These are phyloP conservation scores for Eublepharis macularius DNA, from an alignment of 2,113 vertebrate species.

Conservation along the genomic window DNA sequence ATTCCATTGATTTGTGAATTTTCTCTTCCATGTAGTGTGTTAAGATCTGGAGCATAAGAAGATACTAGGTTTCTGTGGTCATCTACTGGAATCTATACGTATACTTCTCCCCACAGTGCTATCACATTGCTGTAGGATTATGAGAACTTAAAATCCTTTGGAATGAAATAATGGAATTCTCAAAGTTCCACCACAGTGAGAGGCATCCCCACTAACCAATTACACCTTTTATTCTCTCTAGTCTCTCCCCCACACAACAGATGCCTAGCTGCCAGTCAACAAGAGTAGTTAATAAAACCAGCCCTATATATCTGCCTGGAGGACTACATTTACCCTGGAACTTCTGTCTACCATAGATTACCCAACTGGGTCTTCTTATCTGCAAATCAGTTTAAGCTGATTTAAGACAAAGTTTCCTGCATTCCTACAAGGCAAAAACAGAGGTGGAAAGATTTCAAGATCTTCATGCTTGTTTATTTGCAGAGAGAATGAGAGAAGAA, in stretches of 20 bases:
- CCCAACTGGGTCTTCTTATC: neutral
- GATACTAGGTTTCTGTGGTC: neutral
- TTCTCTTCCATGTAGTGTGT: neutral
- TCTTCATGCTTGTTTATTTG: slow-evolving; percentile 50
- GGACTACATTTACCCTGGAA: slow-evolving; percentile 33
- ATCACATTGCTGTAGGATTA: neutral
- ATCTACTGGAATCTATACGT: neutral
- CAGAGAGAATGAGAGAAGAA: slow-evolving; percentile 28
- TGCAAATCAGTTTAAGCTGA: slow-evolving; percentile 13
- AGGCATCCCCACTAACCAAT: neutral
- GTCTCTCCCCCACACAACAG: neutral
- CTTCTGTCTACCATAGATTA: slow-evolving; percentile 4
- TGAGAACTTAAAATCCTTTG: neutral
- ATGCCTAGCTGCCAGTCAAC: neutral
- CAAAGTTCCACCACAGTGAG: neutral
- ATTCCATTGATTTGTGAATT: neutral
- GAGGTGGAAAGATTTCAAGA: slow-evolving; percentile 39
- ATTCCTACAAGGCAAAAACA: slow-evolving; percentile 45
- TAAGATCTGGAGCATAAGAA: neutral
- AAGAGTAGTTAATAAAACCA: neutral
- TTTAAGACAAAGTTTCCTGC: slow-evolving; percentile 33
- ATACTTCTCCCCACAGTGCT: neutral
- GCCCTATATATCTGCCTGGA: neutral
- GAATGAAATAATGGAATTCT: neutral
- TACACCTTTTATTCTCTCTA: neutral